Conservation (phyloP, 2,113 vertebrate species). For the Takifugu flavidus region DNA sequence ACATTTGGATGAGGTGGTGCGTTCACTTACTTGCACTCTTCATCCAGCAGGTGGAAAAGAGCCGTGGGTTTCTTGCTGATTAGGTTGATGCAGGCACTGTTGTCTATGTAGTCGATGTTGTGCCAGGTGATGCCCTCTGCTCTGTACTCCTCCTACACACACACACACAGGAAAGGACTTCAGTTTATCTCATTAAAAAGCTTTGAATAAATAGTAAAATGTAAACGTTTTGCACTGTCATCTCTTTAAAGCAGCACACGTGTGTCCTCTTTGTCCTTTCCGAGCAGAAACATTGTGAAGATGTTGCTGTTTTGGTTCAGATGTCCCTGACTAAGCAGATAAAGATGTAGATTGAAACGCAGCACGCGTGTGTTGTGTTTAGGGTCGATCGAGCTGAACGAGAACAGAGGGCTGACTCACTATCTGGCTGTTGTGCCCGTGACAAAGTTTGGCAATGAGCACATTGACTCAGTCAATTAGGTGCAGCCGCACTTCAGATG, state of each 20-base stretch:
- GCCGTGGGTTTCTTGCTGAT: slow-evolving; percentile 98
- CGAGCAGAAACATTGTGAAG: slow-evolving; percentile 23
- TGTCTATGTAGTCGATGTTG: slow-evolving; percentile 96
- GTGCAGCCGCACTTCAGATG: slow-evolving; percentile 9
- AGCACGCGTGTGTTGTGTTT: slow-evolving; percentile 12
- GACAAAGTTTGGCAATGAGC: slow-evolving; percentile 4
- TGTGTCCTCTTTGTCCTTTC: background rate
- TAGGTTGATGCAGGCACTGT: slow-evolving; percentile 92
- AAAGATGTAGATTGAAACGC: slow-evolving; percentile 12
- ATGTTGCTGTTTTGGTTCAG: slow-evolving; percentile 25
- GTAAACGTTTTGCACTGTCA: no score
- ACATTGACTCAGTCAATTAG: slow-evolving; percentile 18
- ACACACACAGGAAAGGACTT: background rate
- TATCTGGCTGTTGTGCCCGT: slow-evolving; percentile 31
- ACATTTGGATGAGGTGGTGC: no score
- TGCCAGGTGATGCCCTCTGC: slow-evolving; percentile 96
- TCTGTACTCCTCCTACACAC: slow-evolving; percentile 90
- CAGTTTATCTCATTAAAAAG: background rate
- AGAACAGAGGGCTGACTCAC: background rate
- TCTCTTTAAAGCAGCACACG: slow-evolving; percentile 1
- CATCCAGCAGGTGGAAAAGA: slow-evolving; percentile 94
- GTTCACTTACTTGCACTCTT: slow-evolving; percentile 94
- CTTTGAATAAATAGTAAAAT: no score
- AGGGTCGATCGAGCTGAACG: slow-evolving; percentile 8
- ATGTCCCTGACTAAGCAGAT: slow-evolving; percentile 8